Evolutionary conservation across 2,888 invertebrate genomes (phyloP).

Genomic region (Masnerella sp.): DNA sequence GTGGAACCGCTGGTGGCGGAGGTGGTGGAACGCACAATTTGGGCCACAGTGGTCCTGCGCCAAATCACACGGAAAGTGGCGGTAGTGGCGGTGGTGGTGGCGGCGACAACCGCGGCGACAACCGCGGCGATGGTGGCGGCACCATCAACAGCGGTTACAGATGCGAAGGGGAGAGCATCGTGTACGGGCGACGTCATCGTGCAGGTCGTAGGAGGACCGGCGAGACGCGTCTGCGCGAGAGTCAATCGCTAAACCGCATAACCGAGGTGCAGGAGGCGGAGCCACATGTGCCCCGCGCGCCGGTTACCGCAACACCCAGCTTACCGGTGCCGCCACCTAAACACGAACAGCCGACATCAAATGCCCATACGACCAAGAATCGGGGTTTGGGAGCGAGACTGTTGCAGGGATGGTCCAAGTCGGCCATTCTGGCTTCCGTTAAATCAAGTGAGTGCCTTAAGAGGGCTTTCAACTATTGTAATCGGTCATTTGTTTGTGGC

Average conservation of each 20-base stretch:
- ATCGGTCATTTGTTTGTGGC: conserved; percentile 9
- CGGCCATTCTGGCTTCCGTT: conserved; percentile 42
- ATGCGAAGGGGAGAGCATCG: conserved; percentile 71
- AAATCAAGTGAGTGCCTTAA: conserved; percentile 43
- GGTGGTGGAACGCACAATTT: conserved; percentile 60
- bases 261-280: conserved; percentile 90
- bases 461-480: not conserved
- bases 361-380: conserved; percentile 70
- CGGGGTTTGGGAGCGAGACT: conserved; percentile 79
- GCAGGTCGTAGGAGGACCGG: conserved; percentile 81
- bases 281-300: conserved; percentile 64
- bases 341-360: conserved; percentile 67
- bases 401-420: conserved; percentile 77
- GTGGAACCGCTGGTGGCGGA: conserved; percentile 78
- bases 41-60: conserved; percentile 11
- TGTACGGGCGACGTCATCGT: conserved; percentile 79
- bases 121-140: conserved; percentile 62
- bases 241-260: conserved; percentile 90
- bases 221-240: conserved; percentile 86
- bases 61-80: conserved; percentile 12
- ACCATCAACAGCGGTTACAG: conserved; percentile 65
- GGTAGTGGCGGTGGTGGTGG: conserved; percentile 62
- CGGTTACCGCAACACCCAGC: conserved; percentile 26
- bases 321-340: conserved; percentile 27
- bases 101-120: conserved; percentile 58